Evolutionary conservation across 2,113 vertebrate species (phyloP).

Genomic region (Xenus cinereus): DNA sequence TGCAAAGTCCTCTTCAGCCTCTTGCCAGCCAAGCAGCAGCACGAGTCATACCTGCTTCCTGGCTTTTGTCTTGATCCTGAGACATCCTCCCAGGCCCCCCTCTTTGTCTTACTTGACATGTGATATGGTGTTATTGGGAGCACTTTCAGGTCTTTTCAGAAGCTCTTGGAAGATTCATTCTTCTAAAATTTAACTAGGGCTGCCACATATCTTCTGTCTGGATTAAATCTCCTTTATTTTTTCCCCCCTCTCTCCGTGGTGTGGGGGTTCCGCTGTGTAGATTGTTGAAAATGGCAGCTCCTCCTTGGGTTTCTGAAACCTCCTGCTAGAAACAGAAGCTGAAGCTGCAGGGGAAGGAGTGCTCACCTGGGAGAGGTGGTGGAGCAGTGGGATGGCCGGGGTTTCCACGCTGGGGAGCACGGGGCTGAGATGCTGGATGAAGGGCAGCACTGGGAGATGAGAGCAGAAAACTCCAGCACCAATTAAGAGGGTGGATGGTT

Average conservation of each 20-base stretch:
- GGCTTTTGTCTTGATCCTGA: not conserved
- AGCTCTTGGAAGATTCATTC: not conserved
- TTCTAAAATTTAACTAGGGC: not conserved
- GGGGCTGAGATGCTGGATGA: not conserved
- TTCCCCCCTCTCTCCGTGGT: rapidly evolving
- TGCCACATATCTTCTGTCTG: not conserved
- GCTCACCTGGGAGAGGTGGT: not conserved
- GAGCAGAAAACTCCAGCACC: not conserved
- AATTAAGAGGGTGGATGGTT: not conserved
- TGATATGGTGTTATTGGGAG: not conserved
- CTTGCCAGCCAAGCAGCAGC: not conserved
- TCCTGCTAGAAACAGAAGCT: not conserved
- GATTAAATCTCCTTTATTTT: not conserved
- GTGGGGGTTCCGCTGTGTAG: not conserved
- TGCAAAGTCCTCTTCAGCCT: not conserved
- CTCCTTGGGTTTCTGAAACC: not conserved
- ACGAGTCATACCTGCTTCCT: not conserved
- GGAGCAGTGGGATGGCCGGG: not conserved
- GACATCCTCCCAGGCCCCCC: not conserved
- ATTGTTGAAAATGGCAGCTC: not conserved
- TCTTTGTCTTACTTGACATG: not conserved
- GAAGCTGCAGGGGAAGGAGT: not conserved
- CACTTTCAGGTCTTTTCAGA: not conserved
- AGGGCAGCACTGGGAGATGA: not conserved
- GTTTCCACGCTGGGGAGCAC: not conserved